A percentile compares a stretch with the other conserved stretches of the same genome.
phyloP scores from a whole-genome alignment of 53 echinoderm and acorn worm species.

The Zoroaster sp. region DNA sequence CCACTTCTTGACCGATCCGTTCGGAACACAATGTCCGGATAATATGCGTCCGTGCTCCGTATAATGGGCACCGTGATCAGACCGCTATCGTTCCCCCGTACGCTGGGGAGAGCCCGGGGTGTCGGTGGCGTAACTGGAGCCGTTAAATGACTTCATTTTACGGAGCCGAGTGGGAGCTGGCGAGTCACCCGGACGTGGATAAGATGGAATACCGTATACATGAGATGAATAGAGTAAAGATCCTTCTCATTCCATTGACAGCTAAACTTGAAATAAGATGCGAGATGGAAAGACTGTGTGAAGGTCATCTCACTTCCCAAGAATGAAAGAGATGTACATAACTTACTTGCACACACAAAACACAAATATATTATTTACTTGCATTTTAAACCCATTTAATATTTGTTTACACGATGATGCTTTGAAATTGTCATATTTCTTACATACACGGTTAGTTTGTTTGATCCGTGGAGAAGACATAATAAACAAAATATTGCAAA shows the following conservation, averaged over 20 bases:
- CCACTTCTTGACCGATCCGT: constrained; percentile 14
- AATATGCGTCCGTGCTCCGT: constrained; percentile 20
- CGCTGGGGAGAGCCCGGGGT: constrained; percentile 36
- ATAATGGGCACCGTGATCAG: constrained; percentile 44
- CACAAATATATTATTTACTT: too few relatives aligned
- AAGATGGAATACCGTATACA: background rate
- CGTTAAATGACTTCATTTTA: constrained; percentile 5
- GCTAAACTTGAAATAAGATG: background rate
- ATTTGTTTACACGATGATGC: too few relatives aligned
- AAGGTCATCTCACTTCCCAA: too few relatives aligned
- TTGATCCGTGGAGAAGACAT: too few relatives aligned
- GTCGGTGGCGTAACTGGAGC: constrained; percentile 46
- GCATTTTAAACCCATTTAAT: too few relatives aligned
- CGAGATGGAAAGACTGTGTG: background rate
- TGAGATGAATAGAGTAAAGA: background rate
- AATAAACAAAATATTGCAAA: too few relatives aligned
- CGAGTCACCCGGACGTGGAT: too few relatives aligned
- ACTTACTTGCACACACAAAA: too few relatives aligned
- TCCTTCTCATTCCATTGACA: background rate
- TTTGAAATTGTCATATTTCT: too few relatives aligned
- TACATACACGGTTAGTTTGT: too few relatives aligned
- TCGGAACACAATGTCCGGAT: background rate
- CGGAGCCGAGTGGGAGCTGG: background rate
- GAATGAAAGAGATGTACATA: too few relatives aligned
- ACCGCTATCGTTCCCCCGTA: background rate